phyloP scores from a whole-genome alignment of 2,113 vertebrate genomes.

The Phalacrocorax aristotelis region DNA sequence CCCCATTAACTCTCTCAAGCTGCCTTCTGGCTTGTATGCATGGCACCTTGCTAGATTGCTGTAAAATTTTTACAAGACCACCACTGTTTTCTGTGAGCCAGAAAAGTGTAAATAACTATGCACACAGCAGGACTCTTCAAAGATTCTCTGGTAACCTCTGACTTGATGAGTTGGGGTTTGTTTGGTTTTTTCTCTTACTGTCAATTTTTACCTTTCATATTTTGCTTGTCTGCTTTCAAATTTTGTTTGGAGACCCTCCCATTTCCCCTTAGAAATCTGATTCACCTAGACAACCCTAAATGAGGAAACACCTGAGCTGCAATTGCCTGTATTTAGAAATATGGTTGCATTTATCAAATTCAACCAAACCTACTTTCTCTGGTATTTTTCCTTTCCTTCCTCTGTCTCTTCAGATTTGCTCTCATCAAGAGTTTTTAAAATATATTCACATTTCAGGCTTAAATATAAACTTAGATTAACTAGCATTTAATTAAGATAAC shows the following conservation, averaged over 20 bases:
- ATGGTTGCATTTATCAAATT: conserved; percentile 55
- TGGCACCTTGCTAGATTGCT: background rate
- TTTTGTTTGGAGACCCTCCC: conserved; percentile 50
- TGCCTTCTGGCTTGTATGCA: background rate
- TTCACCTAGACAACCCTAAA: conserved; percentile 53
- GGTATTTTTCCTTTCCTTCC: conserved; percentile 72
- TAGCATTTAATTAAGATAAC: conserved; percentile 68
- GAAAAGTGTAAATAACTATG: conserved; percentile 5
- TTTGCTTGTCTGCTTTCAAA: conserved; percentile 22
- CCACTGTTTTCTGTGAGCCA: background rate
- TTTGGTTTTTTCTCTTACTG: background rate
- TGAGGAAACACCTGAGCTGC: conserved; percentile 40
- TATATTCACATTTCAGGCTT: conserved; percentile 56
- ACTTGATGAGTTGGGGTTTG: background rate
- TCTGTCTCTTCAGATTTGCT: conserved; percentile 61
- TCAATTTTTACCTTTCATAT: conserved; percentile 51
- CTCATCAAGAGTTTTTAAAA: conserved; percentile 64
- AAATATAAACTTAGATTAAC: conserved; percentile 66
- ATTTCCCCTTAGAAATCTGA: conserved; percentile 33
- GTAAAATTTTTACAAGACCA: background rate
- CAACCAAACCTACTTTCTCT: conserved; percentile 51
- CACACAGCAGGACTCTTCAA: background rate
- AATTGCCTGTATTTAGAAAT: conserved; percentile 42
- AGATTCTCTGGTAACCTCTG: background rate
- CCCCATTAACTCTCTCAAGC: background rate